A percentile compares a stretch with the other conserved stretches of the same genome.
phyloP scores from a whole-genome alignment of 2,797 vertebrate genomes.

The Neosilurus mollespiculum region DNA sequence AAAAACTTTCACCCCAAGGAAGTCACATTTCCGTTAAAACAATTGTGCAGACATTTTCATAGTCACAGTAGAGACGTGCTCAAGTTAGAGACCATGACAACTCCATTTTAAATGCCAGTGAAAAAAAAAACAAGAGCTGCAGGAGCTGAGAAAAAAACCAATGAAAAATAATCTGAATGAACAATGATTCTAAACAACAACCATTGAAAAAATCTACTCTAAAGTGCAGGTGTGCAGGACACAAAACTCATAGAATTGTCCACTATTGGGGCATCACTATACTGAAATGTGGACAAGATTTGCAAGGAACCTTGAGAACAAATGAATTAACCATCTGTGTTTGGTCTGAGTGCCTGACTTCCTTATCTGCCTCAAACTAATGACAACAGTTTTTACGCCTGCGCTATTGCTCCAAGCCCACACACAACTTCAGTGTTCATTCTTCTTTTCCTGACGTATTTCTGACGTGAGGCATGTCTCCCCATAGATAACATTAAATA shows the following conservation, averaged over 20 bases:
- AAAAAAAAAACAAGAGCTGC: background rate
- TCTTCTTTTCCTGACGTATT: background rate
- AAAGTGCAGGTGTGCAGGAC: background rate
- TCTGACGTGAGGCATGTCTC: constrained; percentile 22
- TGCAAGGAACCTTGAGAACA: constrained; percentile 31
- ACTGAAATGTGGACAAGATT: background rate
- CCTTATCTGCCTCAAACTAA: constrained; percentile 27
- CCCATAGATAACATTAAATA: constrained; percentile 18
- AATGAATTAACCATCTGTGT: constrained; percentile 31
- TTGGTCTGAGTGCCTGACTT: constrained; percentile 28
- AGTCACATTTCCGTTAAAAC: constrained; percentile 29
- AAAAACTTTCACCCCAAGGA: constrained; percentile 37
- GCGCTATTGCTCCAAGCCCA: background rate
- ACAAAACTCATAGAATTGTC: background rate
- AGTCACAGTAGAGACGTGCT: constrained; percentile 14
- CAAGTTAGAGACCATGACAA: constrained; percentile 17
- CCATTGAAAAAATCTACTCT: background rate
- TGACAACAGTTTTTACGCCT: background rate
- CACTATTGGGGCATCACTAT: background rate
- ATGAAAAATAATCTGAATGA: constrained; percentile 20
- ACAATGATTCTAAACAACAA: background rate
- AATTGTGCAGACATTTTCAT: constrained; percentile 8
- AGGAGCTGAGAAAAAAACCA: constrained; percentile 2
- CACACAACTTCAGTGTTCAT: background rate
- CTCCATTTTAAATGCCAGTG: constrained; percentile 8